phyloP scores from a whole-genome alignment of 2,797 vertebrate species.

The Thunnus albacares region DNA sequence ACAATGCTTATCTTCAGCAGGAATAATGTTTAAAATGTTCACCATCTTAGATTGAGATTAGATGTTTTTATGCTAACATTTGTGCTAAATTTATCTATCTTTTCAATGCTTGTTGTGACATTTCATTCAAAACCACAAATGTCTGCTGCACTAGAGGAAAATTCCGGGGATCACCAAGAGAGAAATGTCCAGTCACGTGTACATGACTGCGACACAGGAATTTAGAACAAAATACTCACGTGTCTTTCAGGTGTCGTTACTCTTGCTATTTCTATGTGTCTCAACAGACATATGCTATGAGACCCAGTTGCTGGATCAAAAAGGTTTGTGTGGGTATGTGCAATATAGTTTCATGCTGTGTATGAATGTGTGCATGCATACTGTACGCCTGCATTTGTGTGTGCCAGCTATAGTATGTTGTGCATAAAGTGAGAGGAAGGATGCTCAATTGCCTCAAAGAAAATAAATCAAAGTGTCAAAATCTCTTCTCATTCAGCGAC shows the following conservation, averaged over 20 bases:
- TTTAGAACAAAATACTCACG: neutral
- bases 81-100: no score
- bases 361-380: neutral
- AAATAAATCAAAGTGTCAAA: constrained; percentile 51
- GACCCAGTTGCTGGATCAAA: neutral
- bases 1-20: neutral
- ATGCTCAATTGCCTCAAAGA: constrained; percentile 32
- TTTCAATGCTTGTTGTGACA: no score
- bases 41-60: neutral
- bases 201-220: neutral
- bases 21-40: neutral
- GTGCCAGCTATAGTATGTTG: constrained; percentile 5
- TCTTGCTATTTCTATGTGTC: neutral
- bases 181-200: neutral
- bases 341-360: neutral
- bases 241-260: neutral
- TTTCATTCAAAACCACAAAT: no score
- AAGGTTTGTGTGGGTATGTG: constrained; percentile 8
- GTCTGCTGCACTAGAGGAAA: no score
- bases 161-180: no score
- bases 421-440: constrained; percentile 9
- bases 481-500: constrained; percentile 28
- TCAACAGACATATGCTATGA: neutral
- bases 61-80: neutral
- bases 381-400: neutral